Evolutionary conservation across 1,140 invertebrate species (phyloP).

Genomic region (Bombus superbus): DNA sequence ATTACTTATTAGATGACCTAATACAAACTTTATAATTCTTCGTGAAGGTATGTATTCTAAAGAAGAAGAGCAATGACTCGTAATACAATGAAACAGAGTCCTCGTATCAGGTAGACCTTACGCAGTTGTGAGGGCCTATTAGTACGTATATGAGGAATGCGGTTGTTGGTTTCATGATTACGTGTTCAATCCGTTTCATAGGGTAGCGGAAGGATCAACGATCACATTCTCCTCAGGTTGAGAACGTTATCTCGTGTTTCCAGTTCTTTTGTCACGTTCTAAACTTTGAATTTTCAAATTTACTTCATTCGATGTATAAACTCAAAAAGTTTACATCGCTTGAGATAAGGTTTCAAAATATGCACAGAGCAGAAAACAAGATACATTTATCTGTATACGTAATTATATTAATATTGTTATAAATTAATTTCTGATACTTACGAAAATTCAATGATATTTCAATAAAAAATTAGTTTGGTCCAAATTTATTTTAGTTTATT

Average conservation of each 20-base stretch:
- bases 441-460: no score
- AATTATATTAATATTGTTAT: neutral
- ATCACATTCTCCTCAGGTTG: neutral
- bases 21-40: neutral
- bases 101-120: neutral
- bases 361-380: neutral
- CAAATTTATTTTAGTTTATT: no score
- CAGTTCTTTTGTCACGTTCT: neutral
- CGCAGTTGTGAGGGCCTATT: constrained; percentile 6
- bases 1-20: neutral
- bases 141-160: constrained; percentile 29
- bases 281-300: neutral
- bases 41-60: neutral
- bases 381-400: no score
- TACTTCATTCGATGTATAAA: neutral
- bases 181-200: constrained; percentile 25
- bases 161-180: constrained; percentile 27
- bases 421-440: neutral
- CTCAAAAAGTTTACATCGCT: neutral
- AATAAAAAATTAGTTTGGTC: no score
- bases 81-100: neutral
- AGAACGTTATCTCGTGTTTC: neutral
- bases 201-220: constrained; percentile 7
- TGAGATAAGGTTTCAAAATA: neutral
- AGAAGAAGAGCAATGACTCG: constrained; percentile 2